Conservation (phyloP, 2,888 invertebrate genomes). For the Chymomyza caudatula region DNA sequence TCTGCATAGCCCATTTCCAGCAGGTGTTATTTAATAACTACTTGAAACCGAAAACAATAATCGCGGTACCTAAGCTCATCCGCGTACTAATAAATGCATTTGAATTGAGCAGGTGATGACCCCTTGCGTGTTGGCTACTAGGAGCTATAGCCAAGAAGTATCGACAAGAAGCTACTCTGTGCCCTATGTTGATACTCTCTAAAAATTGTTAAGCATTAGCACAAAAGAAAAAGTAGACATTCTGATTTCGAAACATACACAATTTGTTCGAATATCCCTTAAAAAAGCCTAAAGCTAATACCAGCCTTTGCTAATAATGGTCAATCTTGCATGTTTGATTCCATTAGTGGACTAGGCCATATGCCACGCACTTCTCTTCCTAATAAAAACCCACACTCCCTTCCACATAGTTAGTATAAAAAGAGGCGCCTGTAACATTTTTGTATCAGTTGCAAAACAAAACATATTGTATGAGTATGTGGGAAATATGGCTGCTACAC, state of each 20-base stretch:
- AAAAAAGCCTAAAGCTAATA: too few species aligned
- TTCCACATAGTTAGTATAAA: not conserved
- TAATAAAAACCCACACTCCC: too few species aligned
- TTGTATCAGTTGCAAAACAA: not conserved
- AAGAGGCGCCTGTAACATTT: not conserved
- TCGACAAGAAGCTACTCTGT: not conserved
- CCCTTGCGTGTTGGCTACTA: slow-evolving; percentile 12
- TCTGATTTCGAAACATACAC: too few species aligned
- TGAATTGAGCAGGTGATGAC: slow-evolving; percentile 17
- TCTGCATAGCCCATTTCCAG: not conserved
- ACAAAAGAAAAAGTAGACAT: not conserved
- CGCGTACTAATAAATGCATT: slow-evolving; percentile 12
- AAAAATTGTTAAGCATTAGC: not conserved
- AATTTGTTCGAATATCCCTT: too few species aligned
- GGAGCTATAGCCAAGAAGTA: not conserved
- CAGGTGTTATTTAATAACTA: slow-evolving; percentile 18
- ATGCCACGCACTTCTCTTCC: too few species aligned
- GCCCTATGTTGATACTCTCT: not conserved
- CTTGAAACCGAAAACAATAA: slow-evolving; percentile 8
- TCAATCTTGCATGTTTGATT: too few species aligned
- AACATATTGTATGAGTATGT: not conserved
- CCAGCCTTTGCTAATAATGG: too few species aligned
- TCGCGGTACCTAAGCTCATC: slow-evolving; percentile 11
- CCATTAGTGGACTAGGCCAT: too few species aligned
- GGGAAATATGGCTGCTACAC: not conserved